phyloP scores from a whole-genome alignment of 2,113 vertebrate species.

The Bungarus multicinctus region DNA sequence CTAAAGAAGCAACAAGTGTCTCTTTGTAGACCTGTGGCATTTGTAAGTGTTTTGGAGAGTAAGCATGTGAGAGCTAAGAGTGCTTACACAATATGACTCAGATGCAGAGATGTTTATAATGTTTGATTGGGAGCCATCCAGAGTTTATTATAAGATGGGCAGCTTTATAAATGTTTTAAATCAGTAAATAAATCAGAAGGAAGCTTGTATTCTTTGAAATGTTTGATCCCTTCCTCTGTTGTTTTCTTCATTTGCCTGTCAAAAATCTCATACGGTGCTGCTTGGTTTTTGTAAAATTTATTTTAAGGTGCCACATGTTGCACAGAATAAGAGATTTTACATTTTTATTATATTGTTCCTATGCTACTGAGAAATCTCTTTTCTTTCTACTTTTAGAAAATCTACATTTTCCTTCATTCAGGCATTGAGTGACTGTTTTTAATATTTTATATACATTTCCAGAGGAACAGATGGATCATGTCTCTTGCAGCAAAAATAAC shows the following conservation, averaged over 20 bases:
- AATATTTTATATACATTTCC: not conserved
- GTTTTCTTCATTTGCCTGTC: not conserved
- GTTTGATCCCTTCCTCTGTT: slow-evolving; percentile 12
- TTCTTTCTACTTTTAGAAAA: not conserved
- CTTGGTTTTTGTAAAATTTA: not conserved
- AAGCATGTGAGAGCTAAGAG: slow-evolving; percentile 36
- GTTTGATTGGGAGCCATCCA: not conserved
- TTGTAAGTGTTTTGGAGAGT: slow-evolving; percentile 36
- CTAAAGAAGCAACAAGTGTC: slow-evolving; percentile 57
- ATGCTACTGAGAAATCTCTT: not conserved
- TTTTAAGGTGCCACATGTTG: not conserved
- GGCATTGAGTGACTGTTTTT: not conserved
- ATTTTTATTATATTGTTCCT: not conserved
- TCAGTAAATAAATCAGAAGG: not conserved
- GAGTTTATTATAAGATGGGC: not conserved
- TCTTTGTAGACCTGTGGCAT: slow-evolving; percentile 42
- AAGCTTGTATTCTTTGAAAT: slow-evolving; percentile 23
- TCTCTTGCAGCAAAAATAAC: not conserved
- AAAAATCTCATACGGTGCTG: slow-evolving; percentile 3
- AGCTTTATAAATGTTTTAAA: not conserved
- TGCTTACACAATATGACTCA: slow-evolving; percentile 33
- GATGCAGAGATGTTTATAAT: slow-evolving; percentile 1
- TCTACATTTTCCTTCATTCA: not conserved
- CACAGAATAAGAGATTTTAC: not conserved
- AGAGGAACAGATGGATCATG: not conserved